Base-by-base conservation (phyloP, 1,140 invertebrate genomes). In the Ostrea edulis region DNA sequence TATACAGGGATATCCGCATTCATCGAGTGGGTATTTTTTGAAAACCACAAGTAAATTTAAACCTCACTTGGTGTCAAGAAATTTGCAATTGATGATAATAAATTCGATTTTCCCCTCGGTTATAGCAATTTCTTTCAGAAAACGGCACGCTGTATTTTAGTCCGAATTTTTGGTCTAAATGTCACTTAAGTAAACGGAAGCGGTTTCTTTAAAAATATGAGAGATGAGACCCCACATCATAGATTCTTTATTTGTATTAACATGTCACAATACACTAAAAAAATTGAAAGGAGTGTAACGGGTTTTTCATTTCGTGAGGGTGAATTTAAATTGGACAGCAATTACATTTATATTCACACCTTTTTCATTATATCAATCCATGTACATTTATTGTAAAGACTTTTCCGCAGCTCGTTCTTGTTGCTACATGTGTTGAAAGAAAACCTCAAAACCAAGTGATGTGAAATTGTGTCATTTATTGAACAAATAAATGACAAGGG, bases 1-100 rank as follows among this genome's bases (percentile, higher is more conserved):
- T 8, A n/a, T 29, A 12, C 9, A 77, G 29, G 29, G 68, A 77
- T 77, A 29, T 77, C 68, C 68, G 29, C 9, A 14, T 62, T 77
- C 68, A 29, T 71, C 29, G 29, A 35, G 68, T 71, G 22, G 68
- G 68, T 71, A 71, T 9, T 77, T 77, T 35, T 9, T 25, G 7
- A 77, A 77, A 35, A 77, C 68, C 68, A 77, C 68, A 77, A 77
- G 22, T 29, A 35, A 22, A 17, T 77, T 77, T 29, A 77, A 77
- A 77, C 12, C 65, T 29, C 22, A 29, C 65, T 62, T 62, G 55
- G 55, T 20, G 55, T 2, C 55, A 62, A n/a, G n/a, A 62, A 20
- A 62, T 62, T 20, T 20, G 55, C n/a, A 62, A 20, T 62, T 62
- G 55, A 62, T 62, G 17, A 62, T 62, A 77, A 77, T 77, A 77